A percentile compares a stretch with the other conserved stretches of the same genome.
Conservation (phyloP, 2,113 vertebrate genomes). For the Rhinolophus ferrumequinum region DNA sequence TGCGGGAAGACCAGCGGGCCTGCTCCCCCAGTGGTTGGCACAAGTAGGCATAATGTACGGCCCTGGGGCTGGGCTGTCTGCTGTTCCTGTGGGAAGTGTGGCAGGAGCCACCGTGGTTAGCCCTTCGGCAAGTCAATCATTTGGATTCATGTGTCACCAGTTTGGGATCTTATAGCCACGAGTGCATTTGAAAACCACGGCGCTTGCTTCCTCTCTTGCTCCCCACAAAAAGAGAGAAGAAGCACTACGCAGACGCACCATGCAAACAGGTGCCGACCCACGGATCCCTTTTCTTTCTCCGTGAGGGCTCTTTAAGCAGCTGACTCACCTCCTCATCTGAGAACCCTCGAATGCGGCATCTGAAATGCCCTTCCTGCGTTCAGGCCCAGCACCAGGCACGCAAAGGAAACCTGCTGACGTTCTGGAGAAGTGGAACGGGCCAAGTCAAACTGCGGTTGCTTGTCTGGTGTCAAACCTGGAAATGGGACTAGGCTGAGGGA, state of each 20-base stretch:
- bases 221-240: background rate
- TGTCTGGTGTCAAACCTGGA: background rate
- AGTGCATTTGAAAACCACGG: background rate
- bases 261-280: background rate
- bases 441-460: background rate
- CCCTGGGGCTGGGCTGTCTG: background rate
- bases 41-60: fast-evolving
- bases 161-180: background rate
- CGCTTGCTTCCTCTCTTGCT: background rate
- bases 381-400: background rate
- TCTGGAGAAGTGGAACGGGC: background rate
- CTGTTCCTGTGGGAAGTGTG: background rate
- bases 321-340: background rate
- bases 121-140: background rate
- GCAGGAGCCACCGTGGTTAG: background rate
- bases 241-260: background rate
- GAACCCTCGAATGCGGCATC: background rate
- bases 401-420: background rate
- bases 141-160: background rate
- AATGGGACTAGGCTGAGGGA: background rate
- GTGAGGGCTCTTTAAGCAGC: background rate
- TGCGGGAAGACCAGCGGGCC: background rate
- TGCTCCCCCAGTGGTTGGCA: background rate
- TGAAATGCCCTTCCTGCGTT: background rate
- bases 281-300: background rate